These are phyloP conservation scores for Parotocinclus haroldoi DNA, from an alignment of 2,797 vertebrate genomes.

Conservation along the genomic window DNA sequence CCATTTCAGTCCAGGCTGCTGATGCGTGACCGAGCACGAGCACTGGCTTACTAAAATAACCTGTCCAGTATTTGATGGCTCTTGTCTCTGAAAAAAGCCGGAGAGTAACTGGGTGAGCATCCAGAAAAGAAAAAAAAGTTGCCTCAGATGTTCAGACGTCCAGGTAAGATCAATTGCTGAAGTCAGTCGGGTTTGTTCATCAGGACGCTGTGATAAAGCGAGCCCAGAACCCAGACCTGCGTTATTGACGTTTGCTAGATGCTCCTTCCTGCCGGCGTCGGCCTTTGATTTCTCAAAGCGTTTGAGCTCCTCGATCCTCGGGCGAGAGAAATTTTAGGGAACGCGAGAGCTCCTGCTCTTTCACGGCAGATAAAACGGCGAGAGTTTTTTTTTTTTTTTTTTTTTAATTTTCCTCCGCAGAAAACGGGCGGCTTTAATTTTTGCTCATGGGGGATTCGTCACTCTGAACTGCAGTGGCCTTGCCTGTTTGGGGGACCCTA, in stretches of 20 bases:
- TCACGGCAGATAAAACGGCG: slow-evolving; percentile 36
- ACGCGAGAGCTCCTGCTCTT: slow-evolving; percentile 9
- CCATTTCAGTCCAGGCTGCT: too few species aligned
- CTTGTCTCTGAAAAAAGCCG: too few species aligned
- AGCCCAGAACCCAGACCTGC: slow-evolving; percentile 15
- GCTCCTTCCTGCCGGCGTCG: slow-evolving; percentile 13
- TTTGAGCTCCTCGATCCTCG: slow-evolving; percentile 7
- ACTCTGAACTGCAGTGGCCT: background rate
- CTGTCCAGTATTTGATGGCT: too few species aligned
- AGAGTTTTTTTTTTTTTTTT: too few species aligned
- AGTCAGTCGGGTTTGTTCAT: background rate
- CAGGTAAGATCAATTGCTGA: too few species aligned
- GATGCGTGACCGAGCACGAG: too few species aligned
- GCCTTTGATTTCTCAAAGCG: slow-evolving; percentile 36
- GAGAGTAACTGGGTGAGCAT: too few species aligned
- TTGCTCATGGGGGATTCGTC: background rate
- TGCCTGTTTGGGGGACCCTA: too few species aligned
- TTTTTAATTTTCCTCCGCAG: too few species aligned
- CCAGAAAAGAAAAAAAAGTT: too few species aligned
- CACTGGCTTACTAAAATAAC: too few species aligned
- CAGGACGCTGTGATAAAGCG: background rate
- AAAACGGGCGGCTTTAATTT: background rate
- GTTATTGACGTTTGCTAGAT: slow-evolving; percentile 46
- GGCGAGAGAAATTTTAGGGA: slow-evolving; percentile 24
- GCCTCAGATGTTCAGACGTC: too few species aligned